These are phyloP conservation scores for Chrysogorgia sp. DNA, from an alignment of 92 coral and sea anemone genomes.

Conservation along the genomic window DNA sequence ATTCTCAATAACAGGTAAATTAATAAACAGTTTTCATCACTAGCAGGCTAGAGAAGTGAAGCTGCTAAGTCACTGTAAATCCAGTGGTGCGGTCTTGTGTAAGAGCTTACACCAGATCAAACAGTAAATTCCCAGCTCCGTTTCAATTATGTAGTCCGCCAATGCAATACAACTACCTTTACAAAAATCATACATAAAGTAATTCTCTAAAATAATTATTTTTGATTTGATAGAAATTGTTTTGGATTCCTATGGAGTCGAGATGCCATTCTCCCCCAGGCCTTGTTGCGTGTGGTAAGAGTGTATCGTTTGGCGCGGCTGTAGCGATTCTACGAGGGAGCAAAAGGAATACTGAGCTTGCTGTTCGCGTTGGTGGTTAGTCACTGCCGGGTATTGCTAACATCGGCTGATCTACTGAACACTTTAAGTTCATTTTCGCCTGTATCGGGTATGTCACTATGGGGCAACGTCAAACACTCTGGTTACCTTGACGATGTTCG, in stretches of 20 bases:
- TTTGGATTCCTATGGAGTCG: conserved; percentile 38
- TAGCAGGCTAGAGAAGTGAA: no score
- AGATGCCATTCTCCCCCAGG: conserved; percentile 98
- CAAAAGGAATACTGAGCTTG: conserved; percentile 91
- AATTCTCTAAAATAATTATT: no score
- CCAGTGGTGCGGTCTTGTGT: no score
- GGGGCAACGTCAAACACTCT: conserved; percentile 89
- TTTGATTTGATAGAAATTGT: conserved; percentile 16
- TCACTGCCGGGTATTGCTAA: conserved; percentile 95
- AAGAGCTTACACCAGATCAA: no score
- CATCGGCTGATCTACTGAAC: conserved; percentile 82
- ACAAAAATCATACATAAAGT: no score
- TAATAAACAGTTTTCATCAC: no score
- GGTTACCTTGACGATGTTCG: conserved; percentile 95
- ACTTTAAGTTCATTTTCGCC: conserved; percentile 91
- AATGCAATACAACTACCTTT: no score
- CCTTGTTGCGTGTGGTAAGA: conserved; percentile 93
- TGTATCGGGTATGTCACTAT: conserved; percentile 97
- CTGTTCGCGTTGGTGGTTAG: conserved; percentile 87
- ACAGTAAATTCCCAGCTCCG: no score
- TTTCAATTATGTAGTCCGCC: no score
- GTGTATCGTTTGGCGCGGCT: conserved; percentile 91
- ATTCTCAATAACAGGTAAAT: conserved; percentile 57
- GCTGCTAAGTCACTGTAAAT: no score
- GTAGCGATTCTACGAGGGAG: conserved; percentile 93